Base-by-base conservation (phyloP, 2,797 vertebrate genomes). In the Onychomys leucogaster region DNA sequence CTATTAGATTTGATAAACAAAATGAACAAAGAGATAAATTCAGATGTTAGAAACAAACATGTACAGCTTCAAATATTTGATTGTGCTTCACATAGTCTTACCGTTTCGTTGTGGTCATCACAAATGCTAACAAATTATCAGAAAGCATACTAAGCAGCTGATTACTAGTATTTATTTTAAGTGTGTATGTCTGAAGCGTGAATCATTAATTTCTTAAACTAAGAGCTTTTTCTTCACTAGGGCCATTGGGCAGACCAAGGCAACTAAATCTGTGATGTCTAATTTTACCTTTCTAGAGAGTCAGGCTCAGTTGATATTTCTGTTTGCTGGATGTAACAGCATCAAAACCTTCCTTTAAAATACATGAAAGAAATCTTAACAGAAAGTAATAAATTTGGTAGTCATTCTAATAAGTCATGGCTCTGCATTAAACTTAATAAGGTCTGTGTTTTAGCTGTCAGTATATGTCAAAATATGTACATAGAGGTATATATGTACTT, bases 351-450 rank as follows among this genome's bases (percentile, higher is more conserved):
- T 81, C 34, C 75, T 90, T 91, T 88, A 87, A 94, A 95, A 84
- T 65, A 91, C 13, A 78, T 34, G 34, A 34, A 78, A 78, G 13
- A 78, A 85, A 49, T 85, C 32, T 85, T 61, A 88, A 71, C 17
- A 78, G 83, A 96, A 95, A 96, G 43, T 55, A 80, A 78, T 52
- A 90, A 82, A 65, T 85, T 46, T 77, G 34, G 13, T 75, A 82
- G 3, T n/a, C 46, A 76, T 71, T 78, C 29, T 32, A 87, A n/a
- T 25, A 96, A 89, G 80, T n/a, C 8, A 65, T 16, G 65, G 1
- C 25, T 46, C 46, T 88, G n/a, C n/a, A 76, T 75, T n/a, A 29
- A 34, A 75, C 34, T 93, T 88, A 29, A 0, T 73, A 84, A 89
- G 13, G 10, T 73, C 43, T 95, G 0, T 34, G 21, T 25, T 91